Percentiles rank a stretch among this genome's conserved stretches.
phyloP scores from a whole-genome alignment of 2,797 vertebrate species.

The Muscicapa striata region DNA sequence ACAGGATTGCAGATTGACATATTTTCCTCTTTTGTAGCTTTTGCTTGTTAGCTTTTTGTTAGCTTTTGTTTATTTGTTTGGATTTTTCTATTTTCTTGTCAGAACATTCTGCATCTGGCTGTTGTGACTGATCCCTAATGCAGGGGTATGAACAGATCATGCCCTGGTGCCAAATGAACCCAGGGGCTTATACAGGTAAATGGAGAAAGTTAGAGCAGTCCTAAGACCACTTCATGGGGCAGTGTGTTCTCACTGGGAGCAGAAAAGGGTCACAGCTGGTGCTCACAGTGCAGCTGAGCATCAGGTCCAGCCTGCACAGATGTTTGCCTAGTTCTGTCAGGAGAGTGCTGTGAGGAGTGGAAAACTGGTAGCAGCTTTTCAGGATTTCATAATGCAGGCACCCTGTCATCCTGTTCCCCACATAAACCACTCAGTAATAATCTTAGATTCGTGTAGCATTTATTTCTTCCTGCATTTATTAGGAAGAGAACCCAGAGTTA shows the following conservation, averaged over 20 bases:
- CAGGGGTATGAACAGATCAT: neutral
- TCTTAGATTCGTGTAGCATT: rapidly evolving
- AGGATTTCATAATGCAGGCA: neutral
- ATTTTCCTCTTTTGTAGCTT: neutral
- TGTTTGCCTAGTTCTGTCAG: neutral
- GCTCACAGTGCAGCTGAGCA: neutral
- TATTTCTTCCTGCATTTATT: neutral
- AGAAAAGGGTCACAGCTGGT: neutral
- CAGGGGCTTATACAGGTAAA: neutral
- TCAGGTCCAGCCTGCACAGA: neutral
- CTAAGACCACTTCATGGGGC: neutral
- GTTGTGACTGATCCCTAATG: neutral
- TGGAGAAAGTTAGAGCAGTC: neutral
- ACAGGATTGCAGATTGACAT: neutral
- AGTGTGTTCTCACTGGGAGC: neutral
- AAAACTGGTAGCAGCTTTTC: neutral
- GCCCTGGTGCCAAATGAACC: neutral
- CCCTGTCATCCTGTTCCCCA: neutral
- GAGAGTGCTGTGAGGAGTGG: neutral
- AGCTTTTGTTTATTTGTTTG: neutral
- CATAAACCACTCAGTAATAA: neutral
- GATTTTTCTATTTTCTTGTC: neutral
- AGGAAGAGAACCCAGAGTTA: neutral
- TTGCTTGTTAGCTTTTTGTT: neutral
- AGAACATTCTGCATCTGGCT: neutral